Evolutionary conservation across 2,113 vertebrate genomes (phyloP).

Genomic region (Rhinoptilus africanus): DNA sequence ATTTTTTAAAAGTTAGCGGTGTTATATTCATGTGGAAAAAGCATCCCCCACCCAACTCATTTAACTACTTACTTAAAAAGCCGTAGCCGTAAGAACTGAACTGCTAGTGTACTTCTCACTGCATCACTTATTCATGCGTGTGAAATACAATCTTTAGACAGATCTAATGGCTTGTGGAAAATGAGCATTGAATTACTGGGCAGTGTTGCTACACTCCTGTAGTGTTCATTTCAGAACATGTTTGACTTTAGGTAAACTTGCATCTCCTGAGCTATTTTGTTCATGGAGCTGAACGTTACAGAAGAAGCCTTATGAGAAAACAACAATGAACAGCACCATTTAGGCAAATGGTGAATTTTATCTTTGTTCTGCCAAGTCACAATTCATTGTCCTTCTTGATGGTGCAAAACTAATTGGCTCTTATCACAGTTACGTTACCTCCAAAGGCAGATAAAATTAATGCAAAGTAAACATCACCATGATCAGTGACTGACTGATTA

Average conservation of each 20-base stretch:
- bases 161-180: slow-evolving; percentile 65
- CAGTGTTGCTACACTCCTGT: slow-evolving; percentile 7
- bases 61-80: neutral
- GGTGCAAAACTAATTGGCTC: slow-evolving; percentile 76
- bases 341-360: slow-evolving; percentile 71
- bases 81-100: neutral
- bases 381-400: slow-evolving; percentile 74
- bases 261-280: slow-evolving; percentile 51
- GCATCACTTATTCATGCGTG: slow-evolving; percentile 39
- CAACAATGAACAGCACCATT: slow-evolving; percentile 53
- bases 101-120: neutral
- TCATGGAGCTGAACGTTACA: slow-evolving; percentile 66
- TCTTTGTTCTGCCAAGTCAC: slow-evolving; percentile 73
- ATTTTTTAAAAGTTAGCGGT: neutral
- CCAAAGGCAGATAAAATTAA: slow-evolving; percentile 76
- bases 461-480: slow-evolving; percentile 67
- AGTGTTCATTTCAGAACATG: slow-evolving; percentile 35
- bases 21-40: neutral
- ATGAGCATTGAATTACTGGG: slow-evolving; percentile 55
- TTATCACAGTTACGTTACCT: slow-evolving; percentile 69
- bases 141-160: slow-evolving; percentile 56
- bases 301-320: slow-evolving; percentile 57
- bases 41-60: neutral
- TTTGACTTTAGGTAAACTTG: slow-evolving; percentile 29
- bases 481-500: slow-evolving; percentile 58